These are phyloP conservation scores for Oryzias sinensis DNA, from an alignment of 2,797 vertebrate genomes.

Conservation along the genomic window DNA sequence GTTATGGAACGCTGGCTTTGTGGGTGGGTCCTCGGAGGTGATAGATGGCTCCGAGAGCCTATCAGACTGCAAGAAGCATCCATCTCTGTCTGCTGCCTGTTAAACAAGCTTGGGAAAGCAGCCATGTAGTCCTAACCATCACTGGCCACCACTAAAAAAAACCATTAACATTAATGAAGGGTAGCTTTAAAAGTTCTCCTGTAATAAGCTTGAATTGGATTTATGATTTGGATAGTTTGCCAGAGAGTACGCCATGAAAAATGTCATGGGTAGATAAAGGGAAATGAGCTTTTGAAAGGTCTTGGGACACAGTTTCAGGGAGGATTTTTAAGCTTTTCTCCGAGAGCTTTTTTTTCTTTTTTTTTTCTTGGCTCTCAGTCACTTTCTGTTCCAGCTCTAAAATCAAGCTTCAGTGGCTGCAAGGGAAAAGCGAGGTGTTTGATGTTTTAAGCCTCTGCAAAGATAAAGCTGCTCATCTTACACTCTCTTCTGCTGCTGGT, in stretches of 20 bases:
- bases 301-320: constrained; percentile 46
- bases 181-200: constrained; percentile 80
- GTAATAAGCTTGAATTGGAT: constrained; percentile 77
- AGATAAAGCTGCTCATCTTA: constrained; percentile 64
- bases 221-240: constrained; percentile 76
- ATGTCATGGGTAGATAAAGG: constrained; percentile 66
- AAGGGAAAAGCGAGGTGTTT: constrained; percentile 49
- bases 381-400: constrained; percentile 38
- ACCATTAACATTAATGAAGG: constrained; percentile 83
- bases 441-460: constrained; percentile 65
- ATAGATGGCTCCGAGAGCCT: constrained; percentile 74
- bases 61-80: constrained; percentile 71
- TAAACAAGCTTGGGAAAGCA: constrained; percentile 80
- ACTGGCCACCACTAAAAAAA: constrained; percentile 78
- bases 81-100: constrained; percentile 76
- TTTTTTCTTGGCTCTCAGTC: constrained; percentile 30
- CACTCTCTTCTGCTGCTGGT: constrained; percentile 1
- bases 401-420: constrained; percentile 41
- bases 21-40: constrained; percentile 73
- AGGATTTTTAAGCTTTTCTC: constrained; percentile 53
- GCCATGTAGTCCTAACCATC: constrained; percentile 80
- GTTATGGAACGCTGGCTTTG: constrained; percentile 74
- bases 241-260: constrained; percentile 75
- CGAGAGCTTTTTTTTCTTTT: constrained; percentile 28
- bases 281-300: constrained; percentile 68